Evolutionary conservation across 2,888 invertebrate genomes (phyloP).

Genomic region (Tiliacea citrago): DNA sequence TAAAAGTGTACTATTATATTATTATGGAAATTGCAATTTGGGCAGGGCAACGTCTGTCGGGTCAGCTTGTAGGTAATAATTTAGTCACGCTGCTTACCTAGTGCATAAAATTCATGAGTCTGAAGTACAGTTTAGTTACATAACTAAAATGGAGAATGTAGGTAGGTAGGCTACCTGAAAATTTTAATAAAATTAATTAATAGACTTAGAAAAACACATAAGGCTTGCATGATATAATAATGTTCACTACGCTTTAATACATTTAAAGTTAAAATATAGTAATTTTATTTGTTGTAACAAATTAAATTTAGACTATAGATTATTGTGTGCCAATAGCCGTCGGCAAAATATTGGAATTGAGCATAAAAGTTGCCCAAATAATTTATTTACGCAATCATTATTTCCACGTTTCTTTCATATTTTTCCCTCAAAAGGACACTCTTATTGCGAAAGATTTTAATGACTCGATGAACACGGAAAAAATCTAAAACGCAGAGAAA

Average conservation of each 20-base stretch:
- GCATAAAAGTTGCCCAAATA: slow-evolving; percentile 46
- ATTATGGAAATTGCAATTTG: background rate
- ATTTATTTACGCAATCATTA: slow-evolving; percentile 59
- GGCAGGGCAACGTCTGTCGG: background rate
- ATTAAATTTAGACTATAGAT: background rate
- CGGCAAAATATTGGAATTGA: slow-evolving; percentile 8
- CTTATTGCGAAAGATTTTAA: slow-evolving; percentile 60
- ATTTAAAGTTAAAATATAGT: background rate
- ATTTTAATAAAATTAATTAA: background rate
- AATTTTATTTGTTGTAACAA: background rate
- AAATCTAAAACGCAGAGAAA: slow-evolving; percentile 41
- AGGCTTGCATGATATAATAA: background rate
- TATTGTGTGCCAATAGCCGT: background rate
- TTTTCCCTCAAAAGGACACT: slow-evolving; percentile 55
- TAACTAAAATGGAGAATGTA: background rate
- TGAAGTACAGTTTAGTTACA: background rate
- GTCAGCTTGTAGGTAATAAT: background rate
- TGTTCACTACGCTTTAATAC: background rate
- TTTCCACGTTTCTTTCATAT: slow-evolving; percentile 56
- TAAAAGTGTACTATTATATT: too few relatives aligned
- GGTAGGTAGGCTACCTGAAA: background rate
- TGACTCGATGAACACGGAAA: slow-evolving; percentile 56
- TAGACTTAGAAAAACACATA: background rate
- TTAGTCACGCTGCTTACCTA: background rate
- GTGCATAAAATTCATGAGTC: background rate